Percentiles rank a stretch among this genome's conserved stretches.
These are phyloP conservation scores for Rhyzopertha dominica DNA, from an alignment of 1,140 invertebrate species.

Conservation along the genomic window DNA sequence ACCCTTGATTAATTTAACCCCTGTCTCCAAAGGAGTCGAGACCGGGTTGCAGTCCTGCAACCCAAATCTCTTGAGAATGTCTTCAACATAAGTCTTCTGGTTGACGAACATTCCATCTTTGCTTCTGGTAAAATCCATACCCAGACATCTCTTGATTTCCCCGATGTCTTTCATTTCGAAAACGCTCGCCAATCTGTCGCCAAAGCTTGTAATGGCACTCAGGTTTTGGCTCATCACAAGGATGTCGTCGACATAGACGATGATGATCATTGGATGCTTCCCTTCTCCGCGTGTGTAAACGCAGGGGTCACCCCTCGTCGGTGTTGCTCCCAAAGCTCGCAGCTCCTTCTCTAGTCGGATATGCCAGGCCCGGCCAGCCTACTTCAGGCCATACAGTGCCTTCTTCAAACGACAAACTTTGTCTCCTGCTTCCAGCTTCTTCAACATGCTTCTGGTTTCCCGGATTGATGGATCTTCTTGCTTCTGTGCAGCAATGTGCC, in stretches of 20 bases:
- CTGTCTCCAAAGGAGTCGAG: slow-evolving; percentile 8
- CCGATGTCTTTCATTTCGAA: slow-evolving; percentile 34
- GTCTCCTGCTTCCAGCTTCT: not conserved
- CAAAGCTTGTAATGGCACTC: slow-evolving; percentile 12
- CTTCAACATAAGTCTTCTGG: slow-evolving; percentile 25
- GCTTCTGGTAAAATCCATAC: slow-evolving; percentile 21
- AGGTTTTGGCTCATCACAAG: slow-evolving; percentile 26
- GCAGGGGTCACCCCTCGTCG: slow-evolving; percentile 32
- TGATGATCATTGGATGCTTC: slow-evolving; percentile 20
- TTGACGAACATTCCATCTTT: slow-evolving; percentile 13
- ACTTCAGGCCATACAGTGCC: slow-evolving; percentile 41
- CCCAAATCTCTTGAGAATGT: slow-evolving; percentile 31
- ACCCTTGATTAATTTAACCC: slow-evolving; percentile 9
- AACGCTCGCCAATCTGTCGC: slow-evolving; percentile 14
- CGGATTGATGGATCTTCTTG: not conserved
- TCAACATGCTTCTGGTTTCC: not conserved
- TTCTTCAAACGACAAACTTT: slow-evolving; percentile 15
- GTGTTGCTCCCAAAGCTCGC: not conserved
- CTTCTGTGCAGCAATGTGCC: not conserved
- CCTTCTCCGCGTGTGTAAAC: slow-evolving; percentile 22
- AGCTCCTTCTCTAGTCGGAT: slow-evolving; percentile 18
- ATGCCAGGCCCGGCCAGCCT: slow-evolving; percentile 33
- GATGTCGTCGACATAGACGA: slow-evolving; percentile 36
- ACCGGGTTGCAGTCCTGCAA: slow-evolving; percentile 27
- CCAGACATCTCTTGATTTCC: slow-evolving; percentile 22